These are phyloP conservation scores for Rambutsinella grinnellia DNA, from an alignment of 2,888 invertebrate genomes.

Conservation along the genomic window DNA sequence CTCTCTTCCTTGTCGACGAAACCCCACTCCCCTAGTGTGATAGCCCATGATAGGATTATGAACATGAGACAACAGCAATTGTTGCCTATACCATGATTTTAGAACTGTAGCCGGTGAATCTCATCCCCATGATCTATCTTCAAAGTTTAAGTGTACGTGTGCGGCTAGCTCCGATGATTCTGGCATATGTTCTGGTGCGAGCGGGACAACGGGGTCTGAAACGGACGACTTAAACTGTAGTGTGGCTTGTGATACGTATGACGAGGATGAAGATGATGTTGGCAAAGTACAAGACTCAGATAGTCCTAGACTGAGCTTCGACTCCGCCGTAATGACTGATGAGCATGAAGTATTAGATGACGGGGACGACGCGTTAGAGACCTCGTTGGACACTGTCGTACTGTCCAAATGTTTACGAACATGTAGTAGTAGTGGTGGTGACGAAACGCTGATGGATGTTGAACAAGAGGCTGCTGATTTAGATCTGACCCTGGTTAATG, in stretches of 20 bases:
- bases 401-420: slow-evolving; percentile 42
- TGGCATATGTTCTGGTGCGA: slow-evolving; percentile 64
- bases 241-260: slow-evolving; percentile 58
- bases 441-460: slow-evolving; percentile 19
- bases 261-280: slow-evolving; percentile 56
- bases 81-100: slow-evolving; percentile 53
- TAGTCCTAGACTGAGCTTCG: slow-evolving; percentile 62
- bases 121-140: slow-evolving; percentile 34
- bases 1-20: slow-evolving; percentile 43
- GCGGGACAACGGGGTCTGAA: slow-evolving; percentile 60
- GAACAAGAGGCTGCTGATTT: slow-evolving; percentile 42
- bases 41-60: slow-evolving; percentile 57
- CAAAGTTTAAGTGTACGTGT: slow-evolving; percentile 58
- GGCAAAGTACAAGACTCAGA: slow-evolving; percentile 47
- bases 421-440: slow-evolving; percentile 14
- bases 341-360: slow-evolving; percentile 45
- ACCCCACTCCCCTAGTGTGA: slow-evolving; percentile 50
- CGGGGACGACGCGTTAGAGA: slow-evolving; percentile 42
- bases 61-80: slow-evolving; percentile 57
- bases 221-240: slow-evolving; percentile 59
- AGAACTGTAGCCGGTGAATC: slow-evolving; percentile 49
- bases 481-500: slow-evolving; percentile 47
- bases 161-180: slow-evolving; percentile 79
- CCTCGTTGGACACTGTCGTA: slow-evolving; percentile 51
- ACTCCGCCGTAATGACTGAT: slow-evolving; percentile 60